Conservation (phyloP, 2,888 invertebrate species). For the Hyalella azteca region DNA sequence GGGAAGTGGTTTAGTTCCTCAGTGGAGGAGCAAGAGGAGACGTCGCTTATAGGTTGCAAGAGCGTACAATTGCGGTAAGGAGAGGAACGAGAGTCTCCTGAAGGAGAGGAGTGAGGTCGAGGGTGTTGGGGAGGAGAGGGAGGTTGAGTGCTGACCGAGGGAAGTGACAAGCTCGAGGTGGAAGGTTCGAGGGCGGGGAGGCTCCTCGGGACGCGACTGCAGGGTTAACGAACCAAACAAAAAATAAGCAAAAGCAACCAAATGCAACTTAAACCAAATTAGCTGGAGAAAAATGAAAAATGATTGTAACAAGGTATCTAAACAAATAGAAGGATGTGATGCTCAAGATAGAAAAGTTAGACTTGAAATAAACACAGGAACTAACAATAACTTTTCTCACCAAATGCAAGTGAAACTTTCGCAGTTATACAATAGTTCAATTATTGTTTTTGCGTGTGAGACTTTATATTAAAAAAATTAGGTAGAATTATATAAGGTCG, state of each 20-base stretch:
- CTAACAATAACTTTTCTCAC: no score
- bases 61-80: not conserved
- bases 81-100: not conserved
- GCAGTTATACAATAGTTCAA: no score
- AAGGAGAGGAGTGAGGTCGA: not conserved
- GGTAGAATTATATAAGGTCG: no score
- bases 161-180: not conserved
- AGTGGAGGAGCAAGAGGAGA: not conserved
- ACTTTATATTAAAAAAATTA: no score
- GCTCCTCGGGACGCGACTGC: no score
- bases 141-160: not conserved
- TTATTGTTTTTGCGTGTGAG: no score
- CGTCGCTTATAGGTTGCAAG: not conserved
- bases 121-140: not conserved
- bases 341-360: no score
- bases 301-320: not conserved
- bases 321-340: no score
- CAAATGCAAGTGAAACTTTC: no score
- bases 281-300: not conserved
- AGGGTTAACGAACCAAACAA: not conserved
- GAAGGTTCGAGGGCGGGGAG: not conserved
- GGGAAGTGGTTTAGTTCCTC: not conserved
- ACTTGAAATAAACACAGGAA: no score
- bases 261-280: no score
- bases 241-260: no score